Conservation (phyloP, 2,888 invertebrate species). For the Mesorhabditis spiculigera region DNA sequence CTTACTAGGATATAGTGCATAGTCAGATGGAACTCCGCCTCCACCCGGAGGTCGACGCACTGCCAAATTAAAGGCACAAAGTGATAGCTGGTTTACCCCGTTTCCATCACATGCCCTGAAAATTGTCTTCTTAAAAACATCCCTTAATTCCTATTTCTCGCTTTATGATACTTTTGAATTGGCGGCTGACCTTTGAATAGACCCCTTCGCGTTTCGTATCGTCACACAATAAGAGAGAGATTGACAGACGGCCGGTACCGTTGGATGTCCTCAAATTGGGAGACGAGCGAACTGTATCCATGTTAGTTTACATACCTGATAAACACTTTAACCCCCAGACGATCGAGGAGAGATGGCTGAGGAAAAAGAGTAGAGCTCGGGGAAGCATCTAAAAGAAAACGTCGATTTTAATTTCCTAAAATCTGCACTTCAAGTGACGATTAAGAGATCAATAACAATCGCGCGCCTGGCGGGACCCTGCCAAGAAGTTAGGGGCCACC, state of each 20-base stretch:
- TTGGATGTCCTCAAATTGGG: background rate
- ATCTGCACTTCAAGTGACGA: too few relatives aligned
- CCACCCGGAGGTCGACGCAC: background rate
- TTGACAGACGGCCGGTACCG: slow-evolving; percentile 4
- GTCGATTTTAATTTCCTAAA: background rate
- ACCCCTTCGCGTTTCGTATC: background rate
- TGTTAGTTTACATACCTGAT: background rate
- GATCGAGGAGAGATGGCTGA: background rate
- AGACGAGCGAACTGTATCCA: background rate
- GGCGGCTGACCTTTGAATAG: background rate
- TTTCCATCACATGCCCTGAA: slow-evolving; percentile 1
- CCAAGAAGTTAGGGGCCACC: background rate
- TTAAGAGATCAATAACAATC: background rate
- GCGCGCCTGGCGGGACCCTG: background rate
- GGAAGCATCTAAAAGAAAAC: background rate
- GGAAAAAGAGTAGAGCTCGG: background rate
- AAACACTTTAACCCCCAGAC: slow-evolving; percentile 4
- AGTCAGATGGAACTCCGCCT: background rate
- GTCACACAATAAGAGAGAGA: slow-evolving; percentile 4
- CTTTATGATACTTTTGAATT: background rate
- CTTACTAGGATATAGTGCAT: background rate
- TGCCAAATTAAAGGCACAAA: background rate
- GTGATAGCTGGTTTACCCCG: background rate
- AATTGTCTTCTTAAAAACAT: background rate
- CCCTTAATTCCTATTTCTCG: background rate